phyloP scores from a whole-genome alignment of 2,797 vertebrate genomes.

The Tapirus indicus region DNA sequence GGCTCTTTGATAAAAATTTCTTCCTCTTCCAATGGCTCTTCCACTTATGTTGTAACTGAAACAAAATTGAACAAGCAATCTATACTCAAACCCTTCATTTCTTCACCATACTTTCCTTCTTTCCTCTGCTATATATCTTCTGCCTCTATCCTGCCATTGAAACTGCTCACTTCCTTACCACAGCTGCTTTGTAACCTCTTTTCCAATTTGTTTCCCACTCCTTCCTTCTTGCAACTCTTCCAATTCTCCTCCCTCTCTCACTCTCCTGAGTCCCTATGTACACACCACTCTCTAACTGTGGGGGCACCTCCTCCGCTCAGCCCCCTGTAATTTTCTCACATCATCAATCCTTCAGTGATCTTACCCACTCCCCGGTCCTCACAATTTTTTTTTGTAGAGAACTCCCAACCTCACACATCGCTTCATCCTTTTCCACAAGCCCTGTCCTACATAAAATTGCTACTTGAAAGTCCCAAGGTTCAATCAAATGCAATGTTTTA shows the following conservation, averaged over 20 bases:
- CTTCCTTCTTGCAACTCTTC: not conserved
- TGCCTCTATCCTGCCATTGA: not conserved
- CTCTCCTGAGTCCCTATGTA: not conserved
- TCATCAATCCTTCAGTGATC: not conserved
- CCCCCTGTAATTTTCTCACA: not conserved
- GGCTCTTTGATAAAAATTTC: not conserved
- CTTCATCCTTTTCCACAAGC: not conserved
- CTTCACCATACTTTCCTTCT: not conserved
- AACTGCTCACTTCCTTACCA: not conserved
- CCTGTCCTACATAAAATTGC: not conserved
- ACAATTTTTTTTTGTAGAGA: not conserved
- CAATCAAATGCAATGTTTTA: not conserved
- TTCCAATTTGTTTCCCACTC: not conserved
- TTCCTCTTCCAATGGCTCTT: not conserved
- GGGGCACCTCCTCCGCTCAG: not conserved
- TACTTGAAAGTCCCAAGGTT: not conserved
- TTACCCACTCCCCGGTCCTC: not conserved
- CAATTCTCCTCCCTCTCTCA: not conserved
- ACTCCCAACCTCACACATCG: not conserved
- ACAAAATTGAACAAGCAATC: not conserved
- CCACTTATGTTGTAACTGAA: conserved; percentile 8
- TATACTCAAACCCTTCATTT: not conserved
- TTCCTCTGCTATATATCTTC: not conserved
- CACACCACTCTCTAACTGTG: not conserved
- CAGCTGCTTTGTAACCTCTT: not conserved